Percentiles rank a stretch among this genome's conserved stretches.
Conservation (phyloP, 2,888 invertebrate genomes). For the Luperina nickerlii region DNA sequence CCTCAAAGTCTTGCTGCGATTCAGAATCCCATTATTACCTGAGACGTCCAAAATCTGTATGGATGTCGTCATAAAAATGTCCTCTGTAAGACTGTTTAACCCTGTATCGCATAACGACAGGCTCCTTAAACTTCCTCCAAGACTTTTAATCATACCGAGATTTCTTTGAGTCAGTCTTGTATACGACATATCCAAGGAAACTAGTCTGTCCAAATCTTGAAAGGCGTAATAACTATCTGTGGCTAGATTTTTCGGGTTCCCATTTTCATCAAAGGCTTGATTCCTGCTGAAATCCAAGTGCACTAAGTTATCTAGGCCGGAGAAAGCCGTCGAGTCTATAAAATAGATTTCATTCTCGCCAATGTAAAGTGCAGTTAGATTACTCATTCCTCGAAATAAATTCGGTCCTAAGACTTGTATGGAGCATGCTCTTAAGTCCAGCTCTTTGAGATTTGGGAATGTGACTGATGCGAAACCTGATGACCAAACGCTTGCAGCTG, state of each 20-base stretch:
- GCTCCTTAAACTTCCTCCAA: conserved; percentile 73
- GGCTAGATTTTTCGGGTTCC: conserved; percentile 58
- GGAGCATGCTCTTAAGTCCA: conserved; percentile 90
- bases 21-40: conserved; percentile 84
- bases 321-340: conserved; percentile 83
- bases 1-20: conserved; percentile 75
- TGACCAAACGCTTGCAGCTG: conserved; percentile 72
- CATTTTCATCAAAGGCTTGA: conserved; percentile 62
- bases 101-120: conserved; percentile 86
- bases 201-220: conserved; percentile 66
- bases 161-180: conserved; percentile 72
- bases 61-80: conserved; percentile 82
- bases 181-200: conserved; percentile 79
- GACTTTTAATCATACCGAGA: conserved; percentile 64
- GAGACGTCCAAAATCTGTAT: conserved; percentile 90
- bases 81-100: conserved; percentile 76
- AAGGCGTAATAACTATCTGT: conserved; percentile 70
- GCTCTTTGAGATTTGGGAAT: conserved; percentile 84
- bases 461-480: conserved; percentile 68
- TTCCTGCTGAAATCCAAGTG: conserved; percentile 90
- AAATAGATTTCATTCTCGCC: conserved; percentile 88
- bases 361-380: conserved; percentile 87
- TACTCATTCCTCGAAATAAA: conserved; percentile 85
- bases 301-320: conserved; percentile 77
- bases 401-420: conserved; percentile 84